Evolutionary conservation across 2,888 invertebrate species (phyloP), one percentile per base, ranked within the genome.

Genomic region (Cabera pusaria): DNA sequence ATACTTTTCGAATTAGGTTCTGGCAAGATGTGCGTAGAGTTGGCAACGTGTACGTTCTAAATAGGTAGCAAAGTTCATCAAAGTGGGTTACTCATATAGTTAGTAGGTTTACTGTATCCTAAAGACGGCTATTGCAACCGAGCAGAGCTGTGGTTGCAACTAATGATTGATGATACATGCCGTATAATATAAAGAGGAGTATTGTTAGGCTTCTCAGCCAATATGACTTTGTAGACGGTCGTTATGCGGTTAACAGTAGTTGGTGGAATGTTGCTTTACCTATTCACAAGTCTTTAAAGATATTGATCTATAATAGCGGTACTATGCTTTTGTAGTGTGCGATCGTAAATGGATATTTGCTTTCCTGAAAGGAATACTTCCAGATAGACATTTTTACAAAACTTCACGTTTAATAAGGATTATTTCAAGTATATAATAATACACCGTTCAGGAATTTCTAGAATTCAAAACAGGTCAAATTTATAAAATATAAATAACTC

Each of bases 21-120:
- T 49, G 53, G 53, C 53, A 53, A 53, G 53, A 53, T 16, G 33
- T 40, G 31, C 35, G 11, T 23, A 37, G 21, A 36, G 39, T 39
- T 42, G 26, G 39, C 40, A 21, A 41, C 19, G 32, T 14, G 5
- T 6, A 22, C 26, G 33, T 42, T 22, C 35, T 39, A 32, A 35
- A 27, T 26, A 35, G 38, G 34, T 31, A 25, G 29, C 26, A 3
- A 31, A 8, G 12, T 14, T 12, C 1, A 7, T 6, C 9, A n/a
- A n/a, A n/a, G n/a, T n/a, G n/a, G n/a, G n/a, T n/a, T n/a, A n/a
- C n/a, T n/a, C 17, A 18, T 8, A n/a, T 32, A 5, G 6, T 6
- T 14, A 18, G 2, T 16, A 3, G n/a, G n/a, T n/a, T n/a, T n/a
- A n/a, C 4, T 14, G 21, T 29, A 24, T 7, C 12, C 17, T 28